These are phyloP conservation scores for Zosterops pallidus DNA, from an alignment of 2,113 vertebrate genomes.

Conservation along the genomic window DNA sequence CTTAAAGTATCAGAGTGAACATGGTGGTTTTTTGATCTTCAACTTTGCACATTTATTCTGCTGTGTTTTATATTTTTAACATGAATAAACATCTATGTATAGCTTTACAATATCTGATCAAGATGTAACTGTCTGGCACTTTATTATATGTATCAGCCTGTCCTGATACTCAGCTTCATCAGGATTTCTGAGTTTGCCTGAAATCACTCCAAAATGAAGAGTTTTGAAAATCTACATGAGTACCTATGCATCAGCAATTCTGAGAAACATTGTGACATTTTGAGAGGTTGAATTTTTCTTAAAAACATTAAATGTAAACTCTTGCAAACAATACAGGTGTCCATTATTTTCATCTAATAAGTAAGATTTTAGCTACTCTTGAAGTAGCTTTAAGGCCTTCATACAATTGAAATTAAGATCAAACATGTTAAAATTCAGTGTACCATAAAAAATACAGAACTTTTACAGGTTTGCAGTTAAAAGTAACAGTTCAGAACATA, in stretches of 20 bases:
- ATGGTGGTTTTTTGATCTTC: slow-evolving; percentile 55
- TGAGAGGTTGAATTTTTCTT: slow-evolving; percentile 63
- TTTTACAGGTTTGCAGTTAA: slow-evolving; percentile 74
- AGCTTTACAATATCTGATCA: slow-evolving; percentile 77
- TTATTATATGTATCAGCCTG: slow-evolving; percentile 61
- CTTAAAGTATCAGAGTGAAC: slow-evolving; percentile 72
- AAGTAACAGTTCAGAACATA: slow-evolving; percentile 69
- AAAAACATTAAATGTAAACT: slow-evolving; percentile 70
- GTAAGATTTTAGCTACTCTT: slow-evolving; percentile 73
- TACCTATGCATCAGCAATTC: slow-evolving; percentile 57
- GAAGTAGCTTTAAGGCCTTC: slow-evolving; percentile 82
- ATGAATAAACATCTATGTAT: slow-evolving; percentile 74
- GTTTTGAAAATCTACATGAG: slow-evolving; percentile 43
- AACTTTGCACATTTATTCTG: slow-evolving; percentile 70
- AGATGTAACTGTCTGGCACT: slow-evolving; percentile 72
- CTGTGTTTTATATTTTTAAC: slow-evolving; percentile 71
- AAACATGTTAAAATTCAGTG: slow-evolving; percentile 77
- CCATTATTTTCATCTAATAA: slow-evolving; percentile 73
- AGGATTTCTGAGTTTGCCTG: slow-evolving; percentile 35
- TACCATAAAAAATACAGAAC: slow-evolving; percentile 78
- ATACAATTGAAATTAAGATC: slow-evolving; percentile 73
- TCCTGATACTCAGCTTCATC: slow-evolving; percentile 35
- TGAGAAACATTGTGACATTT: slow-evolving; percentile 16
- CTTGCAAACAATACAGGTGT: slow-evolving; percentile 59
- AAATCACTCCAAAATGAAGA: slow-evolving; percentile 53